A percentile compares a stretch with the other conserved stretches of the same genome.
Conservation (phyloP, 2,888 invertebrate species). For the Aphrophora alni region DNA sequence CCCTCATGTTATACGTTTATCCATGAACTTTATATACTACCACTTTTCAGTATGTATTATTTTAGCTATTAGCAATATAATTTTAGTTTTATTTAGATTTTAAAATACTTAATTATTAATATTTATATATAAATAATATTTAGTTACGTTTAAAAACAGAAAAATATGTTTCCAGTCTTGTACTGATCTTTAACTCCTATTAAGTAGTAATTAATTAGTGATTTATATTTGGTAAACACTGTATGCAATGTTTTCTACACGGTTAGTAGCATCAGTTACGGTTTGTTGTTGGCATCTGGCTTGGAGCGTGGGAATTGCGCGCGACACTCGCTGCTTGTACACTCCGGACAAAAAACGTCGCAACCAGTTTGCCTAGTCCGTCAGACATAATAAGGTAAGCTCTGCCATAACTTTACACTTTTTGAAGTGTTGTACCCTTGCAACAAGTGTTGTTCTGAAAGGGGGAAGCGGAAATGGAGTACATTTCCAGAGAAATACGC, state of each 20-base stretch:
- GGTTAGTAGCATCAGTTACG: not conserved
- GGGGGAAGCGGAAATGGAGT: not conserved
- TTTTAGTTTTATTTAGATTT: too few relatives aligned
- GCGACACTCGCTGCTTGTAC: not conserved
- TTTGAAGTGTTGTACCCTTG: not conserved
- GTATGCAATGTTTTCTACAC: not conserved
- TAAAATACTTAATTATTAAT: too few relatives aligned
- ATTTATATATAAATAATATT: too few relatives aligned
- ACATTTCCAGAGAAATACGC: not conserved
- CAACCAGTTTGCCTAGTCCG: not conserved
- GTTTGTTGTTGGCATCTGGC: not conserved
- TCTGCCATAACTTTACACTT: too few relatives aligned
- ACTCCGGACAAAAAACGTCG: not conserved
- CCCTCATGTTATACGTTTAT: too few relatives aligned
- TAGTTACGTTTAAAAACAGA: too few relatives aligned
- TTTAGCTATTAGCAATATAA: too few relatives aligned
- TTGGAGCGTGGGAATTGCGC: slow-evolving; percentile 5
- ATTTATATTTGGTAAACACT: not conserved
- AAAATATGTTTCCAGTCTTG: too few relatives aligned
- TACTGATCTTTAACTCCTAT: not conserved
- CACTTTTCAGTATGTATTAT: too few relatives aligned
- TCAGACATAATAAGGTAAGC: not conserved
- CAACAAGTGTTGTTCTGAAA: not conserved
- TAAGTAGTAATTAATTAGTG: not conserved
- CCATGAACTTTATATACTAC: too few relatives aligned